Base-by-base conservation (phyloP, 2,113 vertebrate species). In the Gymnorhina tibicen region DNA sequence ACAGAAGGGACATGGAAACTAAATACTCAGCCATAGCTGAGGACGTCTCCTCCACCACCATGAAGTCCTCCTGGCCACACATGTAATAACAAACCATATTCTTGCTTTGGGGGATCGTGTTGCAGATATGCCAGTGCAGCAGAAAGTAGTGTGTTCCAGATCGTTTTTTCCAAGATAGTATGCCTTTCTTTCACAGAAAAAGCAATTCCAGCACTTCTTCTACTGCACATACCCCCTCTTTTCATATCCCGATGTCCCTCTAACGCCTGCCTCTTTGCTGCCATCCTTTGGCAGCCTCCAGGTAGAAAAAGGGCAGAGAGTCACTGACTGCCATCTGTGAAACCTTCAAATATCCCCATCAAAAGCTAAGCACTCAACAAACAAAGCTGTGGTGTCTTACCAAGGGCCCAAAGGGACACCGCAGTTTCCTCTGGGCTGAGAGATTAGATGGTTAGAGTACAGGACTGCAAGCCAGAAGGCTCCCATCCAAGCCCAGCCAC, bases 401-500 rank as follows among this genome's bases (percentile, higher is more conserved):
- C 88, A 52, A 93, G 76, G 85, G 85, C 90, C 95, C 83, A 80
- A 68, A 86, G 93, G 95, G 95, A 96, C 90, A 92, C 95, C 95
- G 2, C 95, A 96, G 56, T 93, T 95, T 95, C 95, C 94, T 94
- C 59, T 83, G 82, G 90, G 91, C 85, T 86, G 81, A 63, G 78
- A 93, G 94, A 94, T 94, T 97, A 95, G 91, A 91, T 95, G 91
- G 91, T 91, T 95, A 60, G 87, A 94, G 89, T 2, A 1, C 78
- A 85, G 87, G 50, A 91, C 55, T 96, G 67, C 62, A 80, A 96
- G 87, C 94, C 96, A 96, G 92, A 91, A 74, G 94, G 95, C 94
- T 96, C 52, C 63, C 55, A 63, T 96, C 96, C 96, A 97, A 97
- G 93, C 90, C 91, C 87, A 94, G 91, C 85, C 95, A 95, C 93